Base-by-base conservation (phyloP, 2,113 vertebrate species). In the Athene cunicularia region DNA sequence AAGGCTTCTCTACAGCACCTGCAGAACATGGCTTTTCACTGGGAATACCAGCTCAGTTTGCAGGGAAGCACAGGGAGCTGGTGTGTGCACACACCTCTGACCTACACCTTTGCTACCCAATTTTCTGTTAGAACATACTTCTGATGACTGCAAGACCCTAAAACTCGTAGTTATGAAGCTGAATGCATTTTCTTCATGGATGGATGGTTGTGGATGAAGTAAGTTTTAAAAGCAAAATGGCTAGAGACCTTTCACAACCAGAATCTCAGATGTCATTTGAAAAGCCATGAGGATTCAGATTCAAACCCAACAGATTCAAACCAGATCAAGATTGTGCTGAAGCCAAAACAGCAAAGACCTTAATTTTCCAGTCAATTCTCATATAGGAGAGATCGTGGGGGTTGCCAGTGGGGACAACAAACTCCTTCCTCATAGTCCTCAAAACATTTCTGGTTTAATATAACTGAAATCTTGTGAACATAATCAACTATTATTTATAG, bases 81-180 rank as follows among this genome's bases (percentile, higher is more conserved):
- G 24, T 13, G 3, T 13, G n/a, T 9, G 37, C 45, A 11, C 80
- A 75, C 77, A 81, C 27, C 80, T 93, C 80, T 95, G 77, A 64
- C 70, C 93, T 82, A 87, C 39, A 82, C 45, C 47, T 91, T 91
- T 68, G 64, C 76, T 73, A 71, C 59, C 55, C 50, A 49, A 28
- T 86, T 75, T 93, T 93, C 81, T 91, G 39, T 82, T 87, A 89
- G 76, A 85, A 87, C 64, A 55, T 14, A 93, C 9, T 53, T 89
- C 39, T 72, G 33, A 33, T 80, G 80, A 87, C 45, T 84, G 21
- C 52, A 81, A 93, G 52, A 84, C 30, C 28, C 62, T 83, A 84
- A 81, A 93, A 90, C 45, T 82, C 79, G 1, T 45, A 75, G 94
- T 91, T 92, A 89, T 17, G 50, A 85, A 92, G 56, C 30, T 45